Evolutionary conservation across 2,797 vertebrate genomes (phyloP).

Genomic region (Knipowitschia caucasica): DNA sequence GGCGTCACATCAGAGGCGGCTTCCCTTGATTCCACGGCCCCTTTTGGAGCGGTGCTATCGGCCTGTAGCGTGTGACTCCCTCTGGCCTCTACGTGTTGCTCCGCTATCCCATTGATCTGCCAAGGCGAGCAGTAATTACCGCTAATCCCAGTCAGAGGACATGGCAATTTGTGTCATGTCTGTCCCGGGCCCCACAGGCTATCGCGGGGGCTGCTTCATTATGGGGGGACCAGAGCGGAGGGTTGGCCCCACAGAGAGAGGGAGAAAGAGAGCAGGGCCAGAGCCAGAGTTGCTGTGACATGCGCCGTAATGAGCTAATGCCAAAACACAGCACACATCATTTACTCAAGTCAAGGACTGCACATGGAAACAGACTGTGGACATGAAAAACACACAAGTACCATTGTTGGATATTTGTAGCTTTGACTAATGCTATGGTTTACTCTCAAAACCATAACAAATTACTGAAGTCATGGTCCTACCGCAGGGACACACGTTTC

Average conservation of each 20-base stretch:
- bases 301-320: conserved; percentile 9
- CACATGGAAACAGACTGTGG: not conserved
- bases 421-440: too few species aligned
- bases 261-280: conserved; percentile 35
- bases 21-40: not conserved
- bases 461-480: too few species aligned
- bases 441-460: too few species aligned
- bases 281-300: conserved; percentile 47
- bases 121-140: conserved; percentile 64
- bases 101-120: conserved; percentile 64
- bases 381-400: not conserved
- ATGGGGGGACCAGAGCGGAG: conserved; percentile 47
- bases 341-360: not conserved
- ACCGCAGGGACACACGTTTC: too few species aligned
- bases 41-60: conserved; percentile 25
- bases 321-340: not conserved
- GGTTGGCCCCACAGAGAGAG: conserved; percentile 37
- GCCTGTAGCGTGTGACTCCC: conserved; percentile 52
- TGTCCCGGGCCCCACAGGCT: conserved; percentile 50
- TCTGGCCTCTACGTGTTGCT: conserved; percentile 49
- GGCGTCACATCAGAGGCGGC: not conserved
- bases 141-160: conserved; percentile 72
- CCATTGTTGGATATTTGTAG: not conserved
- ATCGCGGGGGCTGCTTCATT: conserved; percentile 67
- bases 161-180: conserved; percentile 64